Evolutionary conservation across 2,113 vertebrate genomes (phyloP).

Genomic region (Hassar affinis): DNA sequence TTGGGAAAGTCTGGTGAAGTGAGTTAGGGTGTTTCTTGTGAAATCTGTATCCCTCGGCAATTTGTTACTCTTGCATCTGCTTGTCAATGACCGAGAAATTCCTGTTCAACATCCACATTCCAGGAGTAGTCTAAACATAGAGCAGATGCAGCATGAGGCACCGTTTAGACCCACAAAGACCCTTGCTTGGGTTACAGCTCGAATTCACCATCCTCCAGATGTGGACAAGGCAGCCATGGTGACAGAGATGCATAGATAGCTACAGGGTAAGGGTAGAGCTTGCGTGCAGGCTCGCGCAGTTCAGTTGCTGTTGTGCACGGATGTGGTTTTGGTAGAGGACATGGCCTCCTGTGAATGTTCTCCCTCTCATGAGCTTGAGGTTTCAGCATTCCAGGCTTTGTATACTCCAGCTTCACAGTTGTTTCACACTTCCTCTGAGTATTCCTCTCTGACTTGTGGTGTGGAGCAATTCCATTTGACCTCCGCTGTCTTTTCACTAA

Average conservation of each 20-base stretch:
- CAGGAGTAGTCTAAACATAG: not conserved
- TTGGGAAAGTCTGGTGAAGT: not conserved
- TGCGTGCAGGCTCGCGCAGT: not conserved
- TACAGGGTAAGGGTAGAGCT: not conserved
- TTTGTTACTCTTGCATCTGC: slow-evolving; percentile 1
- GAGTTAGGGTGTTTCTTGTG: not conserved
- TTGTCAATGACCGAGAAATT: not conserved
- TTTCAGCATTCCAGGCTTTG: not conserved
- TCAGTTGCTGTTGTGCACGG: not conserved
- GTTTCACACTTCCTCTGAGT: not conserved
- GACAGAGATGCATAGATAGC: slow-evolving; percentile 1
- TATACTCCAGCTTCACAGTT: not conserved
- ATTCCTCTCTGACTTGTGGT: not conserved
- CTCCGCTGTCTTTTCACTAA: not conserved
- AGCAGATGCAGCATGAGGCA: slow-evolving; percentile 7
- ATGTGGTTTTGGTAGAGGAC: not conserved
- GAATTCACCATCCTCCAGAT: slow-evolving; percentile 24
- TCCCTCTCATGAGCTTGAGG: not conserved
- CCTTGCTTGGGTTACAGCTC: not conserved
- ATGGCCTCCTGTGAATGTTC: not conserved
- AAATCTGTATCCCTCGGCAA: not conserved
- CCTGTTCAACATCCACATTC: not conserved
- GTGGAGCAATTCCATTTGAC: not conserved
- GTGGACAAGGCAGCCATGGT: not conserved
- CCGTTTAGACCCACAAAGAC: not conserved